These are phyloP conservation scores for Sciurus vulgaris DNA, from an alignment of 2,797 vertebrate genomes.

Conservation along the genomic window DNA sequence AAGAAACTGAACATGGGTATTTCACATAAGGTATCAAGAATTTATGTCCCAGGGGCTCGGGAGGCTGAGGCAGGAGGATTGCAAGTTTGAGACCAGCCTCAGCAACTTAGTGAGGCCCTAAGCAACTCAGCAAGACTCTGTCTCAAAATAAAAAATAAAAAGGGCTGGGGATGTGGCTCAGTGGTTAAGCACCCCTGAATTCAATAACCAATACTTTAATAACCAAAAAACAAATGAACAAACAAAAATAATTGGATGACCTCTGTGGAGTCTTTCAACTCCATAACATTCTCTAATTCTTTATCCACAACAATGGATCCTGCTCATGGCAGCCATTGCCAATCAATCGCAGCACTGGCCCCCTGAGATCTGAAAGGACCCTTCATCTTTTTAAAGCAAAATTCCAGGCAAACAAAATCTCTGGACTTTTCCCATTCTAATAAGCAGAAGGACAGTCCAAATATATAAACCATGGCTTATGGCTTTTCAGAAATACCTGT, in stretches of 20 bases:
- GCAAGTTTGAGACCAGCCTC: no score
- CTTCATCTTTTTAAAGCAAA: neutral
- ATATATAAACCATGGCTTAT: neutral
- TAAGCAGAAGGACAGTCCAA: neutral
- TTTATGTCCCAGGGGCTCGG: no score
- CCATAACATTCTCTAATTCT: neutral
- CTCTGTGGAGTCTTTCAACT: neutral
- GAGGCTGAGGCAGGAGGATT: no score
- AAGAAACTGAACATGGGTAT: neutral
- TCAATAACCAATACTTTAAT: no score
- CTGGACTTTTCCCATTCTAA: neutral
- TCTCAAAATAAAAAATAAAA: no score
- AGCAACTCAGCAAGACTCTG: no score
- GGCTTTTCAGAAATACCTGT: slow-evolving; percentile 44
- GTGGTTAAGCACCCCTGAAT: no score
- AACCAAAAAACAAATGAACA: no score
- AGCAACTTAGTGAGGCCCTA: no score
- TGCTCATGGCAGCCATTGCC: neutral
- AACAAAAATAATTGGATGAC: neutral
- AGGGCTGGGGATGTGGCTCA: no score
- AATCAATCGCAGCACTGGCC: neutral
- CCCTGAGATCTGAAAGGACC: neutral
- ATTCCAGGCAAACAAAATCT: slow-evolving; percentile 28
- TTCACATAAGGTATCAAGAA: no score
- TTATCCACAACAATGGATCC: neutral